Evolutionary conservation across 2,113 vertebrate genomes (phyloP).

Genomic region (Lepus timidus): DNA sequence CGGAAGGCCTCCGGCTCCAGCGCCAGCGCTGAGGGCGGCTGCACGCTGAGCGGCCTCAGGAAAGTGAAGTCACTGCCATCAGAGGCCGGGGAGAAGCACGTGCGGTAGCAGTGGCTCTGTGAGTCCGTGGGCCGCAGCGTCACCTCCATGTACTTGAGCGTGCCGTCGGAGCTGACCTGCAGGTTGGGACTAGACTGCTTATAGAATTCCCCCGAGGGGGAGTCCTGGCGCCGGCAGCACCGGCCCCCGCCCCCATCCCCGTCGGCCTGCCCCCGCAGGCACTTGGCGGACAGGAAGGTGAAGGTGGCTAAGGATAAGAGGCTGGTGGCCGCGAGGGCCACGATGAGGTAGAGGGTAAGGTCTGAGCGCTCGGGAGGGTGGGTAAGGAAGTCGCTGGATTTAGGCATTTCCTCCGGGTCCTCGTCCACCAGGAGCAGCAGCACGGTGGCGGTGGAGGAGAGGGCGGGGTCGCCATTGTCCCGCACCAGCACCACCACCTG

Average conservation of each 20-base stretch:
- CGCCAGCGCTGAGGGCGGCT: slow-evolving; percentile 83
- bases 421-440: slow-evolving; percentile 92
- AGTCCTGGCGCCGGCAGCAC: slow-evolving; percentile 88
- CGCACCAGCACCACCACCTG: slow-evolving; percentile 90
- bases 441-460: slow-evolving; percentile 92
- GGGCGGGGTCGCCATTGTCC: slow-evolving; percentile 92
- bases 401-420: slow-evolving; percentile 84
- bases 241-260: slow-evolving; percentile 78
- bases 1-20: slow-evolving; percentile 80
- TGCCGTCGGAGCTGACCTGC: slow-evolving; percentile 93
- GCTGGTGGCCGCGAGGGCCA: slow-evolving; percentile 88
- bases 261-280: slow-evolving; percentile 82
- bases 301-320: slow-evolving; percentile 86
- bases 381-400: slow-evolving; percentile 85
- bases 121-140: slow-evolving; percentile 92
- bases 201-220: slow-evolving; percentile 87
- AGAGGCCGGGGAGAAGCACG: slow-evolving; percentile 91
- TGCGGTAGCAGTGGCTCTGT: slow-evolving; percentile 92
- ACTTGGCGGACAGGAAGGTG: slow-evolving; percentile 87
- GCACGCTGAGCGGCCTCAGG: slow-evolving; percentile 88
- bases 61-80: slow-evolving; percentile 93
- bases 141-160: slow-evolving; percentile 95
- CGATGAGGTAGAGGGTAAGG: slow-evolving; percentile 92
- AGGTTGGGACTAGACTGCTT: slow-evolving; percentile 93
- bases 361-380: slow-evolving; percentile 85